Conservation (phyloP, 1,140 invertebrate species). For the Prorops nasuta region DNA sequence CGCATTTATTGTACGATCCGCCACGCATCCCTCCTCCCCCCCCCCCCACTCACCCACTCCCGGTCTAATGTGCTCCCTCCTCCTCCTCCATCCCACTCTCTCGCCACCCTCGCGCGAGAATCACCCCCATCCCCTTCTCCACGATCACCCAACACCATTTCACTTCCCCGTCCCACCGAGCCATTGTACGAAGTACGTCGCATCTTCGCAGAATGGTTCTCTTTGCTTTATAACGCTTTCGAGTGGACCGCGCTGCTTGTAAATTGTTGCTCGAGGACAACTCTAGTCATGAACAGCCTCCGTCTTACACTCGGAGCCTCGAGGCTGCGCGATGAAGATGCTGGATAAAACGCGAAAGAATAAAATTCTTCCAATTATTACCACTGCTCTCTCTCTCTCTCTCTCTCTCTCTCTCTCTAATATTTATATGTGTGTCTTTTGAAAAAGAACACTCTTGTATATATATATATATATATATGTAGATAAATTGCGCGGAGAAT, state of each 20-base stretch:
- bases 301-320: too few species aligned
- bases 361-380: too few species aligned
- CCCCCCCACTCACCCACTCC: neutral
- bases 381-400: too few species aligned
- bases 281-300: too few species aligned
- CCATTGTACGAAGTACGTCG: constrained; percentile 12
- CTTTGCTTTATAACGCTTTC: constrained; percentile 19
- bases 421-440: too few species aligned
- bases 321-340: too few species aligned
- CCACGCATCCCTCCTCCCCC: constrained; percentile 25
- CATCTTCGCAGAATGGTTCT: constrained; percentile 28
- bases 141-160: too few species aligned
- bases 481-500: too few species aligned
- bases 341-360: too few species aligned
- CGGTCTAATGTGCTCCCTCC: neutral
- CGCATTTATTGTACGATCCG: constrained; percentile 49
- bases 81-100: constrained; percentile 7
- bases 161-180: neutral
- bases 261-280: constrained; percentile 15
- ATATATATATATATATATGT: too few species aligned
- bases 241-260: constrained; percentile 11
- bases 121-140: constrained; percentile 1
- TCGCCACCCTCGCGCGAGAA: neutral
- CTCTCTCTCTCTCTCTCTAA: too few species aligned
- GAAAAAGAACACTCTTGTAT: too few species aligned